Evolutionary conservation across 2,888 invertebrate species (phyloP), one percentile per base, ranked within the genome.

Genomic region (Pheosia gnoma): DNA sequence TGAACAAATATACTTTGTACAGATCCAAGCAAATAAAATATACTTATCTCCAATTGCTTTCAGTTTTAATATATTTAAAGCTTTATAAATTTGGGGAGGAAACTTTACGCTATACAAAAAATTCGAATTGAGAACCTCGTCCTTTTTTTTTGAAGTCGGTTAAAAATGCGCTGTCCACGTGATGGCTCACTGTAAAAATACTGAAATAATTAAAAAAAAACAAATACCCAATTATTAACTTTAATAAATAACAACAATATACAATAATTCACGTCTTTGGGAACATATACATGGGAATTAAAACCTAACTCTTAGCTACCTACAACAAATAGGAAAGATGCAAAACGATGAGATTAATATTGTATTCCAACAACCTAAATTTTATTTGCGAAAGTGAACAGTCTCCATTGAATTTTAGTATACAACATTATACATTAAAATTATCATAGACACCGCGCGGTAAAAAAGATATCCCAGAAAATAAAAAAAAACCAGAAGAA

Each of bases 191-290:
- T 8, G 43, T 9, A 43, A 43, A 41, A 4, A 43, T 3, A 3
- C n/a, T 8, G 41, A 7, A 10, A 4, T 10, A 25, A 25, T 58
- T 64, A 61, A 54, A 60, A 64, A 56, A 60, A 56, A 72, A 67
- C 9, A 58, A n/a, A 36, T 61, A 57, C 59, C 75, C 77, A 77
- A 70, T 61, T 67, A 62, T 10, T 65, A 70, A 59, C 49, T 75
- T 58, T 77, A 74, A 70, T 77, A 68, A 74, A 74, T 69, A 77
- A 70, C 60, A 55, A 51, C 11, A 39, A 54, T 37, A 37, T 51
- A 51, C 51, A 51, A 25, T 51, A 25, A 51, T 47, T n/a, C n/a
- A 47, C 47, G 47, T 47, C 47, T 47, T 47, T 47, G 47, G 47
- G n/a, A 4, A 47, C 8, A n/a, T 47, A 47, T 9, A 47, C n/a